Base-by-base conservation (phyloP, 2,113 vertebrate species). In the Chunga burmeisteri region DNA sequence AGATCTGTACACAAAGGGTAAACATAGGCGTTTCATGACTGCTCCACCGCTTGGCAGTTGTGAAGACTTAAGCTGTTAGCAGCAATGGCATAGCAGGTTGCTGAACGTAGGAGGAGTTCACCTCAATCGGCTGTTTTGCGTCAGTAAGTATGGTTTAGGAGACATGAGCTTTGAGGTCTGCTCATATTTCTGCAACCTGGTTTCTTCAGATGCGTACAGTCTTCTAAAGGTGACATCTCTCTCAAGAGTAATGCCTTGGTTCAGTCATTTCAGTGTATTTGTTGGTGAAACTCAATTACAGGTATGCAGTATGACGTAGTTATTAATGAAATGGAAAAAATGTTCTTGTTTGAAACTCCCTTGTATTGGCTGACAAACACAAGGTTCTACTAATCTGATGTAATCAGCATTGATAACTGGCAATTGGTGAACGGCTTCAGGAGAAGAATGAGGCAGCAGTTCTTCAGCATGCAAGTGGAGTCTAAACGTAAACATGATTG, bases 241-340 rank as follows among this genome's bases (percentile, higher is more conserved):
- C 71, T 46, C 67, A 97, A 78, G 93, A 92, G 95, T 18, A 59
- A 75, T 83, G 94, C 88, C 91, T 91, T 92, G 96, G 96, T 92
- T 97, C 91, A 97, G 97, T 97, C 96, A 96, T 96, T 92, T 94
- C 97, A 96, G 97, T 96, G 97, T 88, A 97, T 96, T 92, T 94
- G 94, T 96, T 97, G 98, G 97, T 97, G 97, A 93, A 97, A 97
- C 94, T 97, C 98, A 97, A 97, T 98, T 98, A 98, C 98, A 98
- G 98, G 98, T 98, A 97, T 98, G 98, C 98, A 98, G 98, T 98
- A 97, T 92, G 95, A 90, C 12, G 7, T 67, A 46, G 14, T 98
- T 98, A 81, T 92, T 96, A 97, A 97, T 66, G 86, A 75, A 70
- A 72, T 7, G 17, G 17, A 46, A 78, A 65, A 93, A 95, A 93